Base-by-base conservation (phyloP, 2,888 invertebrate genomes). In the Macaria liturata region DNA sequence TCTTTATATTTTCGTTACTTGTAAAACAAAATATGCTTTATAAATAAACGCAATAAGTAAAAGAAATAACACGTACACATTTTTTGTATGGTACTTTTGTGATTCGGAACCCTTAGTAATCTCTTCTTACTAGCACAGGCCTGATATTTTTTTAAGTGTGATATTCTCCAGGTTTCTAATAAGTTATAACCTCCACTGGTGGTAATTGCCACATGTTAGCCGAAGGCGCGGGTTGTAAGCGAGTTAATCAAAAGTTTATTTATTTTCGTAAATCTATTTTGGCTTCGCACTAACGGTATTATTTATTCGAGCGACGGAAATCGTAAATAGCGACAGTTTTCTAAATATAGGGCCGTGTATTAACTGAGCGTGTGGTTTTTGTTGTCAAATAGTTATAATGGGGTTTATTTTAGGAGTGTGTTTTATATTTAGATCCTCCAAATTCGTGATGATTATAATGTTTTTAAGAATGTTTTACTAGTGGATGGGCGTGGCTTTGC, bases 181-280 rank as follows among this genome's bases (percentile, higher is more conserved):
- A 68, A 61, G 65, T 61, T 61, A 59, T 54, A 45, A 20, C 20
- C 20, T 20, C 20, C 45, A 58, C 56, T 52, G 55, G 37, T 50
- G 52, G 62, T 71, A 67, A 69, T 70, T 64, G 68, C 66, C 42
- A 42, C 9, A 9, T n/a, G 42, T 42, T n/a, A 42, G 6, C n/a
- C 42, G 9, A 42, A 42, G 7, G 34, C 4, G 34, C 7, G 34
- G 4, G 4, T 9, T 42, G 4, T 42, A 42, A 5, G 3, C 42
- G 59, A 69, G 59, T 66, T 61, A 65, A 68, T 72, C 59, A 63
- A 64, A 64, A 51, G 51, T 64, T 65, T 70, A 69, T 76, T 68
- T 68, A 66, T 65, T 66, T 64, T 44, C 39, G 57, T 60, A 58
- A 58, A 61, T 68, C 67, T 63, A 59, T 68, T 66, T 60, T 39